Conservation (phyloP, 2,888 invertebrate genomes). For the Acanthosepion lycidas region DNA sequence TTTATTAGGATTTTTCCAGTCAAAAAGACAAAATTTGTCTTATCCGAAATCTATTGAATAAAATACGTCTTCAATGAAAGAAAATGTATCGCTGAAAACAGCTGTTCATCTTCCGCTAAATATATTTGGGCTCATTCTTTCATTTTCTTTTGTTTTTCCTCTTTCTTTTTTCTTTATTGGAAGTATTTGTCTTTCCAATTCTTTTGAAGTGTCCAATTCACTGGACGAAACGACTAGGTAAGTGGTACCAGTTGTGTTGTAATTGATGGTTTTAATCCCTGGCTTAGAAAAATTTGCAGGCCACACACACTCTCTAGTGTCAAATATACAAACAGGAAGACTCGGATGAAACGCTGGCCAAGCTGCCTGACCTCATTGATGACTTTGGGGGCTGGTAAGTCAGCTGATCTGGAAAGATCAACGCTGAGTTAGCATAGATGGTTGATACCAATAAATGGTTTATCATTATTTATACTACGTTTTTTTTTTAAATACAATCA, state of each 20-base stretch:
- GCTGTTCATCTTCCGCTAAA: background rate
- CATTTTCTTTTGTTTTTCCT: background rate
- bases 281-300: background rate
- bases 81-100: background rate
- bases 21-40: background rate
- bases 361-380: background rate
- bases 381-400: background rate
- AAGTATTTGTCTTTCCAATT: background rate
- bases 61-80: background rate
- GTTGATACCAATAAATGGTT: no score
- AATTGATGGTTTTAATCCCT: background rate
- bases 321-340: background rate
- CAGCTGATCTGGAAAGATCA: slow-evolving; percentile 3
- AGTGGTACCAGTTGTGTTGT: slow-evolving; percentile 22
- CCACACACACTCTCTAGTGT: background rate
- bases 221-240: background rate
- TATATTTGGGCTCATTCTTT: background rate
- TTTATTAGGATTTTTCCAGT: background rate
- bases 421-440: background rate
- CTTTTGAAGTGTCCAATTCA: slow-evolving; percentile 2
- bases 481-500: no score
- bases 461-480: no score
- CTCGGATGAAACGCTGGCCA: background rate
- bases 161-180: background rate
- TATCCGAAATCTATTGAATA: background rate